These are phyloP conservation scores for Ardeotis arabs DNA, from an alignment of 2,113 vertebrate genomes.

Conservation along the genomic window DNA sequence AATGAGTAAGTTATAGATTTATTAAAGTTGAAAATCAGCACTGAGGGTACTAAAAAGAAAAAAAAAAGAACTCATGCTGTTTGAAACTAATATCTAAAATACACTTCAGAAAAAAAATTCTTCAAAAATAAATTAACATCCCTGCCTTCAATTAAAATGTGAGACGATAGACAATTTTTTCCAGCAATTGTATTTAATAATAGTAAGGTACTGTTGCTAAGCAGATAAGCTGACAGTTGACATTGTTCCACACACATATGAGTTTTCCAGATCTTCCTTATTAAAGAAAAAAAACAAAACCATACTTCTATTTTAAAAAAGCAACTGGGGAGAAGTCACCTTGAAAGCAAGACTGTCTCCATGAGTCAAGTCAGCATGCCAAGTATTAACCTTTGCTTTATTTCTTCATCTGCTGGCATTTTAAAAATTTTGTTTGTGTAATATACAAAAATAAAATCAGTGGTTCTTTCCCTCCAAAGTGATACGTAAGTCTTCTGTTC, in stretches of 20 bases:
- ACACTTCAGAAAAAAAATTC: not conserved
- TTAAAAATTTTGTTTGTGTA: not conserved
- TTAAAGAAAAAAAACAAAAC: not conserved
- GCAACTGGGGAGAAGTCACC: not conserved
- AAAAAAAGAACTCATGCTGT: not conserved
- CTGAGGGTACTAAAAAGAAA: not conserved
- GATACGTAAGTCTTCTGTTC: not conserved
- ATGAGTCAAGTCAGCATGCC: not conserved
- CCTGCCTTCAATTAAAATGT: not conserved
- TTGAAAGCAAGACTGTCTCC: not conserved
- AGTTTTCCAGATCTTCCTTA: conserved; percentile 18
- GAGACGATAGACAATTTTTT: not conserved
- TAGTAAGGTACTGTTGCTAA: not conserved
- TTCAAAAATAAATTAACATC: not conserved
- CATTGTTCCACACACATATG: not conserved
- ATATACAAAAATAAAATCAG: not conserved
- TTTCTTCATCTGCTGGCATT: not conserved
- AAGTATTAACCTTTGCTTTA: not conserved
- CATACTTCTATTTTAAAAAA: not conserved
- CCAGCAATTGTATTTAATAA: conserved; percentile 40
- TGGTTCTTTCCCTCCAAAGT: not conserved
- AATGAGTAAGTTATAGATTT: not conserved
- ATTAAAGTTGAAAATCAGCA: not conserved
- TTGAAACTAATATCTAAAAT: not conserved
- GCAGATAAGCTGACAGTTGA: not conserved